Conservation (phyloP, 1,140 invertebrate genomes). For the Parapsyche elsis region DNA sequence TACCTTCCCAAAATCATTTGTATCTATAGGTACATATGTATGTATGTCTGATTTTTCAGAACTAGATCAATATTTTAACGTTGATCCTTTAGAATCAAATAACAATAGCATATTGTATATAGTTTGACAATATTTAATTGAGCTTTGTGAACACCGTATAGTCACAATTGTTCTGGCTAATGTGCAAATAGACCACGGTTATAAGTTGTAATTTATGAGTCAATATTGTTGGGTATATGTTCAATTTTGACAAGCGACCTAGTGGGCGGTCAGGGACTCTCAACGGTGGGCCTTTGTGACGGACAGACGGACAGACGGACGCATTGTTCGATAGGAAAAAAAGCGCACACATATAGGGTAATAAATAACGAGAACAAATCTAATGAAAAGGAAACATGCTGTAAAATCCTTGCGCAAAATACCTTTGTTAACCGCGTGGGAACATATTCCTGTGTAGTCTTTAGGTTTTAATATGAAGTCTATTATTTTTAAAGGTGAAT, state of each 20-base stretch:
- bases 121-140: not conserved
- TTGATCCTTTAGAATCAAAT: too few species aligned
- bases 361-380: not conserved
- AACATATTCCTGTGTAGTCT: too few species aligned
- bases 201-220: constrained; percentile 10
- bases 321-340: not conserved
- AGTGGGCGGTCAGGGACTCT: constrained; percentile 15
- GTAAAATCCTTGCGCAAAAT: not conserved
- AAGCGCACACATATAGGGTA: not conserved
- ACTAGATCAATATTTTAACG: too few species aligned
- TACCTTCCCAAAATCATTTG: too few species aligned
- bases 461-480: not conserved
- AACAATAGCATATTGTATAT: too few species aligned
- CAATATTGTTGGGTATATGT: constrained; percentile 14
- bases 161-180: not conserved
- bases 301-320: not conserved
- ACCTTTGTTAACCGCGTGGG: not conserved
- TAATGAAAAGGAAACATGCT: not conserved
- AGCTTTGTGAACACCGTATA: not conserved
- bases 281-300: constrained; percentile 10
- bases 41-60: too few species aligned
- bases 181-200: not conserved
- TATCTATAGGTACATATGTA: too few species aligned
- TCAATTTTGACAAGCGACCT: constrained; percentile 9
- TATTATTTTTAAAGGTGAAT: not conserved